Evolutionary conservation across 1,140 invertebrate genomes (phyloP).

Genomic region (Drosophila yakuba): DNA sequence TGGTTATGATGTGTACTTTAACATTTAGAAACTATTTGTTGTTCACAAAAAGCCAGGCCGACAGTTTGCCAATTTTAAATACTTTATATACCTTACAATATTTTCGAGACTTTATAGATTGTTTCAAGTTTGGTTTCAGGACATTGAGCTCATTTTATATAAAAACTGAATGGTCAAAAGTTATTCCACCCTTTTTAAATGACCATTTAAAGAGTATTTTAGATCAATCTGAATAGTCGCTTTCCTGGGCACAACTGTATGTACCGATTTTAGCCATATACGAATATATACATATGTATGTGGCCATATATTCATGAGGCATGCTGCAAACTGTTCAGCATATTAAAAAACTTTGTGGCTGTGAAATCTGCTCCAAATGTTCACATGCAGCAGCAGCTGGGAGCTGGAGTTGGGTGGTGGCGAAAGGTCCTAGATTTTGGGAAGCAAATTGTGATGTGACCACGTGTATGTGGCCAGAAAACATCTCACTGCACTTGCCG

Average conservation of each 20-base stretch:
- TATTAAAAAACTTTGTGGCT: conserved; percentile 62
- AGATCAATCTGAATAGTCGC: neutral
- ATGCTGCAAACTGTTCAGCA: conserved; percentile 35
- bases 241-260: conserved; percentile 1
- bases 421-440: neutral
- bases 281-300: no score
- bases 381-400: neutral
- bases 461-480: conserved; percentile 51
- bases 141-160: no score
- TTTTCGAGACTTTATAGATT: no score
- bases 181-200: no score
- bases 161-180: no score
- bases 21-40: no score
- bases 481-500: conserved; percentile 46
- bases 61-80: neutral
- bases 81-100: no score
- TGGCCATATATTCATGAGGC: conserved; percentile 43
- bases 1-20: neutral
- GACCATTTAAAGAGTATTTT: no score
- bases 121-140: neutral
- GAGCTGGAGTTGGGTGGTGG: neutral
- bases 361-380: conserved; percentile 53
- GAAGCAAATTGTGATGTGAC: conserved; percentile 34
- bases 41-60: no score
- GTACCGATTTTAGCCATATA: conserved; percentile 10